Evolutionary conservation across 2,888 invertebrate genomes (phyloP).

Genomic region (Mallateleia sp.): DNA sequence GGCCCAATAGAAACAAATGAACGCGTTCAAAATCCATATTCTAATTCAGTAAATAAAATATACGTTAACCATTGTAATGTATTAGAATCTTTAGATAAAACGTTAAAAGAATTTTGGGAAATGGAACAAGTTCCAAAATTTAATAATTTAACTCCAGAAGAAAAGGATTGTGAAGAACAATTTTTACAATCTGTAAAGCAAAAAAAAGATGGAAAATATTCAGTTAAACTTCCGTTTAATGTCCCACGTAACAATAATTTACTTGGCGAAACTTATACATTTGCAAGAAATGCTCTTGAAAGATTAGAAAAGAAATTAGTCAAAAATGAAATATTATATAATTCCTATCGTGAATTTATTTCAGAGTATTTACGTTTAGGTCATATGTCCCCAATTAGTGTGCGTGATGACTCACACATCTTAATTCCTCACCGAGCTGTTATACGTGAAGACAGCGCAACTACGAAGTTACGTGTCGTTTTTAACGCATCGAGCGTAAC

Average conservation of each 20-base stretch:
- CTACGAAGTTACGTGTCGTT: conserved; percentile 3
- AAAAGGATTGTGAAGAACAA: background rate
- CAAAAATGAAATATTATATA: too few relatives aligned
- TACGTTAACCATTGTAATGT: background rate
- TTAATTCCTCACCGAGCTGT: background rate
- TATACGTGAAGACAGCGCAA: background rate
- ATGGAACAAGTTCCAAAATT: background rate
- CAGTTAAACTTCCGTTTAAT: too few relatives aligned
- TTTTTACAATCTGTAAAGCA: background rate
- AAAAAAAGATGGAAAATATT: too few relatives aligned
- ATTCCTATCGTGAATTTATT: background rate
- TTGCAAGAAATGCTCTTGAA: background rate
- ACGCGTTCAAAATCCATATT: too few relatives aligned
- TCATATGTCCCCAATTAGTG: background rate
- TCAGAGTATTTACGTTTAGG: background rate
- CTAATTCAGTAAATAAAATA: too few relatives aligned
- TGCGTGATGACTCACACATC: too few relatives aligned
- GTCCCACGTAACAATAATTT: too few relatives aligned
- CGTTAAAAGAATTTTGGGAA: background rate
- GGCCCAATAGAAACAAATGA: background rate
- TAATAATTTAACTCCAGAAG: background rate
- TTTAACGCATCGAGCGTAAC: background rate
- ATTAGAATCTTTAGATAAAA: background rate
- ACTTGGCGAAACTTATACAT: background rate
- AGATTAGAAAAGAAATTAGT: background rate